These are phyloP conservation scores for Elephas maximus DNA, from an alignment of 2,113 vertebrate genomes.

Conservation along the genomic window DNA sequence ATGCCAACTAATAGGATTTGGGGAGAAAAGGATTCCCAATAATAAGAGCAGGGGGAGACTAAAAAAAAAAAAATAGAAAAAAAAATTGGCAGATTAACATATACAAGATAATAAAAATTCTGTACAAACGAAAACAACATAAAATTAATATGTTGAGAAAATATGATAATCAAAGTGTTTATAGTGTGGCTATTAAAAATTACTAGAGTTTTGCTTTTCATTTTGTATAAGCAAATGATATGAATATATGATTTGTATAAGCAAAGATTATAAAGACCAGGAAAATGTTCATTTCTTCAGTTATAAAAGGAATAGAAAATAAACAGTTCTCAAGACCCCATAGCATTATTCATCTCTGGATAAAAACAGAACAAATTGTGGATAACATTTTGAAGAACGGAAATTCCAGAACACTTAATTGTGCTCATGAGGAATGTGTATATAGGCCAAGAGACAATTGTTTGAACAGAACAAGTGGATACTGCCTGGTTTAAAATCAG, in stretches of 20 bases:
- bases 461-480: too few species aligned
- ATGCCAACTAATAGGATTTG: neutral
- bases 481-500: too few species aligned
- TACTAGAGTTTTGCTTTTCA: neutral
- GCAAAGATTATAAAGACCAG: neutral
- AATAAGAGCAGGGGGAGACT: neutral
- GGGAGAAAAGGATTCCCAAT: neutral
- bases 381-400: too few species aligned
- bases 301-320: constrained; percentile 24
- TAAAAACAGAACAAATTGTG: neutral
- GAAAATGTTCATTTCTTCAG: neutral
- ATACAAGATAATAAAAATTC: neutral
- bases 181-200: neutral
- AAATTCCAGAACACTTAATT: too few species aligned
- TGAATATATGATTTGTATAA: neutral
- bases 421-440: too few species aligned
- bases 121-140: neutral
- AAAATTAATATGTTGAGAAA: constrained; percentile 8
- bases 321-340: neutral
- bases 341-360: neutral
- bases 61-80: too few species aligned
- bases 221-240: constrained; percentile 1
- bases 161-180: neutral
- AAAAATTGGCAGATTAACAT: neutral
- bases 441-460: too few species aligned